Base-by-base conservation (phyloP, 1,140 invertebrate species). In the Radopholus similis region DNA sequence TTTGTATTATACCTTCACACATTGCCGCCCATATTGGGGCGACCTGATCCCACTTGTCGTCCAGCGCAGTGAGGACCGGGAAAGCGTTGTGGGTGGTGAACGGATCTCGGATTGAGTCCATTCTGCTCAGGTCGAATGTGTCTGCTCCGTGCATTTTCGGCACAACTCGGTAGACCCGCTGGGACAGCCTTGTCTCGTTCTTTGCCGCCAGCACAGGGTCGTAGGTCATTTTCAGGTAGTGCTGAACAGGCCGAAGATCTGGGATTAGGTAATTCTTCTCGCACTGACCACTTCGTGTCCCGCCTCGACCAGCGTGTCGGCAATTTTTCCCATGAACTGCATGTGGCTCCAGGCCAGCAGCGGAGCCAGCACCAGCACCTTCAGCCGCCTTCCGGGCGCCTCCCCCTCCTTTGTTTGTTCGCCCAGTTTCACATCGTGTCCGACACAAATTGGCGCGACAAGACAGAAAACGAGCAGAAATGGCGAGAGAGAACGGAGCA, bases 281-380 rank as follows among this genome's bases (percentile, higher is more conserved):
- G 2, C 18, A 18, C 70, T 38, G 23, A 73, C 72, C 68, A 77
- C 72, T 73, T 77, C 74, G 57, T 73, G 75, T 23, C 72, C 72
- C 13, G 74, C 75, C 32, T 78, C 72, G 37, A 71, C 58, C 5
- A 73, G 21, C 11, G 54, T 15, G 58, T 78, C 75, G 1, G 72
- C 72, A 21, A 73, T 28, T 73, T 13, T 54, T 15, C 75, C 71
- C 23, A 49, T 23, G 38, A 73, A 73, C 26, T 77, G 70, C 26
- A 70, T 32, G 23, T 73, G 72, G 32, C 59, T 69, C 13, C 23
- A 76, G n/a, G 64, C 74, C 2, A 72, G 11, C 1, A 44, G 11
- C n/a, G 70, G 74, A 4, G n/a, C 18, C 35, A 70, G 18, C 3
- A 77, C 8, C 13, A 72, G 47, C 9, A 72, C 64, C 40, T 72